phyloP scores from a whole-genome alignment of 2,888 invertebrate species.

The Epinotia bilunana region DNA sequence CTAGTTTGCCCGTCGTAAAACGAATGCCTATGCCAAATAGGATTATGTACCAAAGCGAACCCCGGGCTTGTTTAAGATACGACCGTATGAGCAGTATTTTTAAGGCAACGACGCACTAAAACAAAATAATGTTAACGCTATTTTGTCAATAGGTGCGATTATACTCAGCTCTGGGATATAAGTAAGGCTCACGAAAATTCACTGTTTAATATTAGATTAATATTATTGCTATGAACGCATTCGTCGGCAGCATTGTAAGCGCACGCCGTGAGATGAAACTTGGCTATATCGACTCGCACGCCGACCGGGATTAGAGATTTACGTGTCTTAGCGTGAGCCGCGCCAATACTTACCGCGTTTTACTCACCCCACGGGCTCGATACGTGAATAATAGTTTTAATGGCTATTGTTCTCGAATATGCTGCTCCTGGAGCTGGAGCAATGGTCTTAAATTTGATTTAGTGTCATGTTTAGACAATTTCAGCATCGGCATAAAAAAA shows the following conservation, averaged over 20 bases:
- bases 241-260: constrained; percentile 25
- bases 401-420: constrained; percentile 8
- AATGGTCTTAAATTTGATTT: background rate
- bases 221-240: background rate
- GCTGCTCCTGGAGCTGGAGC: background rate
- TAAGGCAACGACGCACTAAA: no score
- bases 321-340: constrained; percentile 46
- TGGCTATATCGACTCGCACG: constrained; percentile 70
- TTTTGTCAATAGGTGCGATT: no score
- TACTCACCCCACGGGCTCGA: constrained; percentile 18
- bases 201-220: no score
- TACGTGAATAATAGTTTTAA: constrained; percentile 11
- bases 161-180: no score
- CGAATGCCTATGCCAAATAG: no score
- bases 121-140: no score
- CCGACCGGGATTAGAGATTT: constrained; percentile 65
- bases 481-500: background rate
- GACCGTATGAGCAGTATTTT: no score
- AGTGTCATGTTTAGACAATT: background rate
- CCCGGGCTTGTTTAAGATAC: no score
- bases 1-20: no score
- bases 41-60: no score
- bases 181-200: no score
- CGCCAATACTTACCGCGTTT: constrained; percentile 39
- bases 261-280: constrained; percentile 60